These are phyloP conservation scores for Hycleus cichorii DNA, from an alignment of 1,140 invertebrate genomes.

Conservation along the genomic window DNA sequence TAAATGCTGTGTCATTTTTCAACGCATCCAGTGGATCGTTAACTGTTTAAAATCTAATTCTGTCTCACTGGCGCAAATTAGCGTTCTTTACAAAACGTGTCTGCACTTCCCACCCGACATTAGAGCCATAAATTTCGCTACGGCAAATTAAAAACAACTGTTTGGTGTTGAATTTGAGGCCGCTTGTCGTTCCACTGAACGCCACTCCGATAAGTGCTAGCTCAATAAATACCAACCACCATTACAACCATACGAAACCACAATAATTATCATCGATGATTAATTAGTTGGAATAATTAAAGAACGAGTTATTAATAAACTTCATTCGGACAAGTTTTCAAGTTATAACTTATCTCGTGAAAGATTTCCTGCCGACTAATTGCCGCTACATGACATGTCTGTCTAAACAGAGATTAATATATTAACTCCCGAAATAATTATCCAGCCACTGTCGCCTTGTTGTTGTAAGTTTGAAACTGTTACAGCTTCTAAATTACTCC, in stretches of 20 bases:
- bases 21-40: conserved; percentile 36
- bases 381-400: conserved; percentile 22
- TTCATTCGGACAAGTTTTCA: background rate
- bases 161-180: conserved; percentile 31
- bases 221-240: background rate
- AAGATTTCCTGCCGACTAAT: conserved; percentile 24
- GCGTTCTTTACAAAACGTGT: conserved; percentile 31
- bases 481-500: too few relatives aligned
- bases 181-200: background rate
- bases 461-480: too few relatives aligned
- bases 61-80: conserved; percentile 37
- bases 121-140: conserved; percentile 36
- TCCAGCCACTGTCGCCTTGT: conserved; percentile 3
- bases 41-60: conserved; percentile 41
- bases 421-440: conserved; percentile 19
- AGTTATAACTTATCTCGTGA: conserved; percentile 9
- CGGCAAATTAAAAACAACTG: conserved; percentile 42
- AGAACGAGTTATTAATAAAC: too few relatives aligned
- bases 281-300: too few relatives aligned
- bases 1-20: conserved; percentile 30
- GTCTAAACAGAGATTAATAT: conserved; percentile 25
- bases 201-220: background rate
- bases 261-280: too few relatives aligned
- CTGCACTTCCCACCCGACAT: conserved; percentile 33
- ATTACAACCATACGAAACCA: too few relatives aligned